phyloP scores from a whole-genome alignment of 2,113 vertebrate genomes.

The Cyprichromis sp. region DNA sequence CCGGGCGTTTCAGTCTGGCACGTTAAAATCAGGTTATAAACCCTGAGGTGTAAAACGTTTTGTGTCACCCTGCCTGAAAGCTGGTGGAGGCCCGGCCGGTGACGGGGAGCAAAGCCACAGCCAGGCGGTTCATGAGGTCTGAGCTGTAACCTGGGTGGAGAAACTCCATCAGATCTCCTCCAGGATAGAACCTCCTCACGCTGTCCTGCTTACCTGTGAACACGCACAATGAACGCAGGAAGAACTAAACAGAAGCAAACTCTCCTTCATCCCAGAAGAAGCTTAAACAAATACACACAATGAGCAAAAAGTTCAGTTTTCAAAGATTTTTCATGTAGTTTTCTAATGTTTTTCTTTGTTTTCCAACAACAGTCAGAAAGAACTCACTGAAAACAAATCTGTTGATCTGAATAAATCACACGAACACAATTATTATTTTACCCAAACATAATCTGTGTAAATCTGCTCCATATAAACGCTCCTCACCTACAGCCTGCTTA shows the following conservation, averaged over 20 bases:
- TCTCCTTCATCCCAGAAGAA: background rate
- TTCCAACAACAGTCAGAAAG: background rate
- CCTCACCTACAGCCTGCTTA: conserved; percentile 72
- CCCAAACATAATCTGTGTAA: background rate
- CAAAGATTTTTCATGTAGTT: background rate
- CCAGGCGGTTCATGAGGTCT: conserved; percentile 33
- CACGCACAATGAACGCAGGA: background rate
- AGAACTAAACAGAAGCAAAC: background rate
- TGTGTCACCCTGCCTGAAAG: conserved; percentile 49
- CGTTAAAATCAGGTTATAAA: background rate
- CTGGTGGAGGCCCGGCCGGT: conserved; percentile 2
- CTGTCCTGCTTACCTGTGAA: conserved; percentile 40
- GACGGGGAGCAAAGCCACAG: conserved; percentile 61
- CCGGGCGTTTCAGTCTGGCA: fast-evolving
- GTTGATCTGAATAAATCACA: background rate
- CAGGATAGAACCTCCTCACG: conserved; percentile 66
- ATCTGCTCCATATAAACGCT: background rate
- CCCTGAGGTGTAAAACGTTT: background rate
- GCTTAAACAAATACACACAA: background rate
- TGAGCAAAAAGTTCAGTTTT: background rate
- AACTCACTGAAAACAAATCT: background rate
- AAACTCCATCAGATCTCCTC: conserved; percentile 72
- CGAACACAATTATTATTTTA: background rate
- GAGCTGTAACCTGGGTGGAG: conserved; percentile 35
- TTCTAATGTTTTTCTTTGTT: background rate